Conservation (phyloP, 2,113 vertebrate species). For the Spheniscus mendiculus region DNA sequence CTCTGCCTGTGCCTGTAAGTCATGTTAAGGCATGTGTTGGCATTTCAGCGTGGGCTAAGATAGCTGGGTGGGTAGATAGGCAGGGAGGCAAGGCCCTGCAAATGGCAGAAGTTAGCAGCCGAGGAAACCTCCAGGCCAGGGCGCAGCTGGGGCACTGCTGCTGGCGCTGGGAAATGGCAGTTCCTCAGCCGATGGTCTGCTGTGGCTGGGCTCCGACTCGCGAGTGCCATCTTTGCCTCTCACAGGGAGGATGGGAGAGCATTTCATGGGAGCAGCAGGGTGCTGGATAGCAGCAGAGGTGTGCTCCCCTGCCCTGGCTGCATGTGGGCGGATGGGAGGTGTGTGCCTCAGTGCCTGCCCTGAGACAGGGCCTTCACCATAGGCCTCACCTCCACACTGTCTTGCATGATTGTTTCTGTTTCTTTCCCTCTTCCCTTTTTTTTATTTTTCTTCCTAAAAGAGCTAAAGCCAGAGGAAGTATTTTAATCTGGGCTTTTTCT, state of each 20-base stretch:
- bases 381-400: background rate
- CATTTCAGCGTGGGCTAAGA: background rate
- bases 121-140: background rate
- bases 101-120: background rate
- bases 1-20: background rate
- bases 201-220: background rate
- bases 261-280: fast-evolving
- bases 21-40: background rate
- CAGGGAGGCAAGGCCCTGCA: background rate
- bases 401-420: background rate
- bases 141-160: fast-evolving
- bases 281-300: background rate
- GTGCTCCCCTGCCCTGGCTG: too few species aligned
- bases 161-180: background rate
- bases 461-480: background rate
- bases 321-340: fast-evolving
- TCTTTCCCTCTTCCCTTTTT: background rate
- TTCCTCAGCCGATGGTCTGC: background rate
- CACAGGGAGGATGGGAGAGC: fast-evolving
- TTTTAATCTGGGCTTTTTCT: background rate
- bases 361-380: background rate
- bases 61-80: background rate
- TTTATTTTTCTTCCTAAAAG: background rate
- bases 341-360: background rate
- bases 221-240: fast-evolving